A percentile compares a stretch with the other conserved stretches of the same genome.
These are phyloP conservation scores for western clawed frog (Xenopus tropicalis) DNA, from an alignment of 2,113 vertebrate species.

Conservation along the genomic window UCB_Xtro_10.0 CM004452.2:48752001-48752500, in stretches of 20 bases:
- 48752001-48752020: too few relatives aligned
- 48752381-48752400: not conserved
- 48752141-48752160: too few relatives aligned
- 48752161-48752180: too few relatives aligned
- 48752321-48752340: constrained; percentile 15
- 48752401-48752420: not conserved
- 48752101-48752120: too few relatives aligned
- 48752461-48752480: constrained; percentile 5
- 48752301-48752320: constrained; percentile 10
- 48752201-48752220: too few relatives aligned
- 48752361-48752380: not conserved
- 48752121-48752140: too few relatives aligned
- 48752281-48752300: not conserved
- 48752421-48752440: constrained; percentile 10
- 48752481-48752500: constrained; percentile 8
- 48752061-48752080: too few relatives aligned
- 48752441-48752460: not conserved
- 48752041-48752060: too few relatives aligned
- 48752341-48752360: constrained; percentile 8
- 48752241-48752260: not conserved
- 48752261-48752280: constrained; percentile 13
- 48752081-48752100: too few relatives aligned
- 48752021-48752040: too few relatives aligned
- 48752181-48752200: too few relatives aligned
- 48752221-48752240: too few relatives aligned